A percentile compares a stretch with the other conserved stretches of the same genome.
These are phyloP conservation scores for Bothrops jararaca DNA, from an alignment of 2,113 vertebrate genomes.

Conservation along the genomic window DNA sequence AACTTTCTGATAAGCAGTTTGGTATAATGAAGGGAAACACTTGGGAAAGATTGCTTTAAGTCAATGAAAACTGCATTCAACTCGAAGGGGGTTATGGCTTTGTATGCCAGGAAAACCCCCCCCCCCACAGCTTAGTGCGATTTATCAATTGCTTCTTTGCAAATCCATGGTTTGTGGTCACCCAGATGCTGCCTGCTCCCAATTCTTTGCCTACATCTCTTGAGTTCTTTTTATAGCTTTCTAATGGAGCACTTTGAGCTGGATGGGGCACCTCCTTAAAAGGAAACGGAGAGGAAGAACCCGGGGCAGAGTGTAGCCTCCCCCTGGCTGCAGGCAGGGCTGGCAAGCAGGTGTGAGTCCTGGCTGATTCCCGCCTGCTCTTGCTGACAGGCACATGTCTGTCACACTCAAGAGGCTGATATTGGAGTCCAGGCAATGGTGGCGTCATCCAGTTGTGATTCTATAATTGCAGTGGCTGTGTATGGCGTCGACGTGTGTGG, in stretches of 20 bases:
- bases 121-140: background rate
- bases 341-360: background rate
- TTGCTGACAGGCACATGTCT: slow-evolving; percentile 44
- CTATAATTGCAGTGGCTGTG: slow-evolving; percentile 47
- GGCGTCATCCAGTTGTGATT: slow-evolving; percentile 50
- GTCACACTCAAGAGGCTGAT: slow-evolving; percentile 66
- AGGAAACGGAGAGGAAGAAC: background rate
- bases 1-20: background rate
- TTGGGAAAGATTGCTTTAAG: background rate
- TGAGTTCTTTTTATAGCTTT: slow-evolving; percentile 1
- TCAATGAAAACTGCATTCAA: background rate
- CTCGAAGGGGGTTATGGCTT: background rate
- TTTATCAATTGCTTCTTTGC: background rate
- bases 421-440: slow-evolving; percentile 62
- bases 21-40: background rate
- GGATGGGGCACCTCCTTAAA: background rate
- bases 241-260: slow-evolving; percentile 16
- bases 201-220: background rate
- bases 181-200: background rate
- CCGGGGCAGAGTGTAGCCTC: background rate
- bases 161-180: background rate
- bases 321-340: slow-evolving; percentile 50
- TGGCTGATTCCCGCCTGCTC: slow-evolving; percentile 29
- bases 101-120: background rate
- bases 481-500: background rate